phyloP scores from a whole-genome alignment of 2,888 invertebrate genomes.

The Xiphydria camelus region DNA sequence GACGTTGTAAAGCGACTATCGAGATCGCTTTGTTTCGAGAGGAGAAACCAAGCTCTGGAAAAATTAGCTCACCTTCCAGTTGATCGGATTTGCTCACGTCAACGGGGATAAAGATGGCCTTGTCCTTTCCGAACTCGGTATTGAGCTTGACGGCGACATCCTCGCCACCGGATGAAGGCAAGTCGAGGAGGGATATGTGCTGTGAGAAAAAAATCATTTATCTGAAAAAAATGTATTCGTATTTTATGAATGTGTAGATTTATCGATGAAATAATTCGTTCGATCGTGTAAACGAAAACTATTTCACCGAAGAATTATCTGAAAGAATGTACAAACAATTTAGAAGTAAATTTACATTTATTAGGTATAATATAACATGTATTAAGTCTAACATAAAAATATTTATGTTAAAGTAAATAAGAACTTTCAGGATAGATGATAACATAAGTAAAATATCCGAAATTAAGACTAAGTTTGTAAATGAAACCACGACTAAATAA shows the following conservation, averaged over 20 bases:
- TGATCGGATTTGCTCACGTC: conserved; percentile 58
- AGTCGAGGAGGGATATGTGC: conserved; percentile 45
- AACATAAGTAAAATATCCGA: neutral
- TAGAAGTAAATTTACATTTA: no score
- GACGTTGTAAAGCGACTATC: neutral
- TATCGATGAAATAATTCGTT: no score
- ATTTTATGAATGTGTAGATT: no score
- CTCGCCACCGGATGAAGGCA: conserved; percentile 44
- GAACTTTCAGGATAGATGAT: conserved; percentile 14
- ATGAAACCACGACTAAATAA: no score
- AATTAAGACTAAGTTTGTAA: neutral
- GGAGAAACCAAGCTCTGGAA: no score
- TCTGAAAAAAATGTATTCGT: no score
- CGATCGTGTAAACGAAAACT: no score
- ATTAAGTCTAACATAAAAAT: no score
- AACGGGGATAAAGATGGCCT: conserved; percentile 57
- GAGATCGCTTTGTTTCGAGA: no score
- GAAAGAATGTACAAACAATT: no score
- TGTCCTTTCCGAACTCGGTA: conserved; percentile 53
- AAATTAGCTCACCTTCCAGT: conserved; percentile 46
- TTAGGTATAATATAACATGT: no score
- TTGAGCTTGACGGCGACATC: conserved; percentile 54
- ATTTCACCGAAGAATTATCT: no score
- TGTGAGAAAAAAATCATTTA: conserved; percentile 6
- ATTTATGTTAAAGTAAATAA: conserved; percentile 6